A percentile compares a stretch with the other conserved stretches of the same genome.
Conservation (phyloP, 2,888 invertebrate species). For the Andrena minutula region DNA sequence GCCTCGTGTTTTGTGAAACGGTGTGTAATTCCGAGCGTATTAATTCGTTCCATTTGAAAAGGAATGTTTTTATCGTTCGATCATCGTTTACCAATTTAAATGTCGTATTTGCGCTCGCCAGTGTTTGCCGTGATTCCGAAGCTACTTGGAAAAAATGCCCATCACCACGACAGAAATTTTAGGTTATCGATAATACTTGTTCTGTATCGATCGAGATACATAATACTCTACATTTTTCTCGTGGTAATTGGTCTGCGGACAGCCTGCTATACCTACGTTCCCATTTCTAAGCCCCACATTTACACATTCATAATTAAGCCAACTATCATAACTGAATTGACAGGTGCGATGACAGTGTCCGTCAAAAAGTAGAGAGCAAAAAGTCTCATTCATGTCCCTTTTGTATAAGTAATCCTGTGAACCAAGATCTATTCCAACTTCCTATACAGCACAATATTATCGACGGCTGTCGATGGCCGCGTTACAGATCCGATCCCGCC, state of each 20-base stretch:
- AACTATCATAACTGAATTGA: no score
- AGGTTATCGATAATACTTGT: background rate
- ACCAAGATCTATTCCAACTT: background rate
- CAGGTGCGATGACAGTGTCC: no score
- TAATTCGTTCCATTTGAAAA: conserved; percentile 44
- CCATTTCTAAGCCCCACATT: no score
- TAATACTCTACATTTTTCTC: background rate
- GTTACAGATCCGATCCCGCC: background rate
- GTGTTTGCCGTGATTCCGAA: conserved; percentile 14
- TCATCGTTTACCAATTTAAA: conserved; percentile 15
- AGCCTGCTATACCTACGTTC: no score
- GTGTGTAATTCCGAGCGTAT: conserved; percentile 31
- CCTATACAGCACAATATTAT: background rate
- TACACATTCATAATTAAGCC: no score
- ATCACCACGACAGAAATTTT: background rate
- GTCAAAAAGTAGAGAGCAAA: no score
- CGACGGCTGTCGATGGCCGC: background rate
- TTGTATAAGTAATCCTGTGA: no score
- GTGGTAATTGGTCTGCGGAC: background rate
- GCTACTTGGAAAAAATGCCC: background rate
- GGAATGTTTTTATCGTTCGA: conserved; percentile 19
- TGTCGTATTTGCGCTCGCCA: background rate
- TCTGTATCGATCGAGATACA: background rate
- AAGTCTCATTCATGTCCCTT: no score
- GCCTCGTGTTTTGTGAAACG: conserved; percentile 27